A percentile compares a stretch with the other conserved stretches of the same genome.
phyloP scores from a whole-genome alignment of 64 coral and sea anemone species.

The Montipora capricornis region DNA sequence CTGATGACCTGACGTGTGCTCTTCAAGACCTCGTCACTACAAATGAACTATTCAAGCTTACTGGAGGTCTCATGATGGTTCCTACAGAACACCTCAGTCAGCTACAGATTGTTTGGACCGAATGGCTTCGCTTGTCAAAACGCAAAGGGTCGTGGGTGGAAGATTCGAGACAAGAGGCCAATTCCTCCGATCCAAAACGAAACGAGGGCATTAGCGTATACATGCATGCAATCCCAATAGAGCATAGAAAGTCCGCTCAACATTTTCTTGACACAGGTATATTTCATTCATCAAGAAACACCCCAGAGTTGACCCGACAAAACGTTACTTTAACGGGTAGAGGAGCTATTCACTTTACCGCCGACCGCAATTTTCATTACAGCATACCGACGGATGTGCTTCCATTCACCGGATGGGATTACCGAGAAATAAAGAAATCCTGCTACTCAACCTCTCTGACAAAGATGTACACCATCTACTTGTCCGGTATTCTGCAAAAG shows the following conservation, averaged over 20 bases:
- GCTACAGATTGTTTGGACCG: conserved; percentile 39
- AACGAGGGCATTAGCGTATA: background rate
- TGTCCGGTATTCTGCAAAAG: conserved; percentile 14
- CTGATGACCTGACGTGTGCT: background rate
- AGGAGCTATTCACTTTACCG: background rate
- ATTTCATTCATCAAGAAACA: background rate
- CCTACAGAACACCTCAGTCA: background rate
- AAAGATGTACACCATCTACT: conserved; percentile 43
- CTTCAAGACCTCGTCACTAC: conserved; percentile 38
- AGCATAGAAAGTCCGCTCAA: conserved; percentile 21
- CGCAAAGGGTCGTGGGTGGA: background rate
- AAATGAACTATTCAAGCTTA: background rate
- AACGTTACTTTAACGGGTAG: conserved; percentile 47
- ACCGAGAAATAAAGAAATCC: background rate
- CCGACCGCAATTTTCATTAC: background rate
- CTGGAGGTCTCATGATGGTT: conserved; percentile 8
- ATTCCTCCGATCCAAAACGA: background rate
- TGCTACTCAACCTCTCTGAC: background rate
- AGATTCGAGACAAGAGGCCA: background rate
- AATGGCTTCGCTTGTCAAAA: conserved; percentile 17
- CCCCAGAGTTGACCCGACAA: background rate
- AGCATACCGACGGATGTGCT: conserved; percentile 31
- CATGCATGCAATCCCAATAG: conserved; percentile 18
- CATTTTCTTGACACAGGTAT: conserved; percentile 25
- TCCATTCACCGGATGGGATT: conserved; percentile 59